Evolutionary conservation across 2,797 vertebrate species (phyloP).

Genomic region (Poecilia wingei): DNA sequence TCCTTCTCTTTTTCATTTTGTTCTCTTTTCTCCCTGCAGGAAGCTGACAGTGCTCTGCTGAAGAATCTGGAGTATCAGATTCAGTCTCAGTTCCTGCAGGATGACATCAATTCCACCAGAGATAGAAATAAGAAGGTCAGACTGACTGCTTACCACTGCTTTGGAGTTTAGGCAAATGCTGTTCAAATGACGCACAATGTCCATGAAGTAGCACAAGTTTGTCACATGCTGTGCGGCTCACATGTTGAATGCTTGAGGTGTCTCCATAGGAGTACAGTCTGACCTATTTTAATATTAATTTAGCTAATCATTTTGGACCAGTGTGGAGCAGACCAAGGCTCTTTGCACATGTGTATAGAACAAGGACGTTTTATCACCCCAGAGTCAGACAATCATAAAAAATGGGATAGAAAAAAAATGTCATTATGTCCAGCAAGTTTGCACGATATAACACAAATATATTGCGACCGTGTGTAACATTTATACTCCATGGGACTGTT

Average conservation of each 20-base stretch:
- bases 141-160: background rate
- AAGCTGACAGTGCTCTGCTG: conserved; percentile 89
- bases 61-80: conserved; percentile 92
- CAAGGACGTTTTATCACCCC: background rate
- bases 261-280: background rate
- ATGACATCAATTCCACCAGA: conserved; percentile 90
- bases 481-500: too few species aligned
- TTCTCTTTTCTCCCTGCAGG: conserved; percentile 71
- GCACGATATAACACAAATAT: too few species aligned
- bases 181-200: background rate
- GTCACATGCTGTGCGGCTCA: background rate
- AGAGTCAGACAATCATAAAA: background rate
- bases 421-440: background rate
- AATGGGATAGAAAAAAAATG: background rate
- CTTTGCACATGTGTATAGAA: background rate
- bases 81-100: conserved; percentile 93
- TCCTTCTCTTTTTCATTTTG: background rate
- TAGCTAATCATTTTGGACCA: background rate
- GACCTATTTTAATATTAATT: background rate
- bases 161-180: background rate
- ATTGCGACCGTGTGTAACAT: too few species aligned
- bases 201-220: background rate
- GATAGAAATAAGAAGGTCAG: conserved; percentile 94
- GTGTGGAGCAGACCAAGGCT: background rate
- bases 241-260: background rate